Percentiles rank a stretch among this genome's conserved stretches.
Evolutionary conservation across 2,797 vertebrate genomes (phyloP).

Genomic region (Denticeps clupeoides): DNA sequence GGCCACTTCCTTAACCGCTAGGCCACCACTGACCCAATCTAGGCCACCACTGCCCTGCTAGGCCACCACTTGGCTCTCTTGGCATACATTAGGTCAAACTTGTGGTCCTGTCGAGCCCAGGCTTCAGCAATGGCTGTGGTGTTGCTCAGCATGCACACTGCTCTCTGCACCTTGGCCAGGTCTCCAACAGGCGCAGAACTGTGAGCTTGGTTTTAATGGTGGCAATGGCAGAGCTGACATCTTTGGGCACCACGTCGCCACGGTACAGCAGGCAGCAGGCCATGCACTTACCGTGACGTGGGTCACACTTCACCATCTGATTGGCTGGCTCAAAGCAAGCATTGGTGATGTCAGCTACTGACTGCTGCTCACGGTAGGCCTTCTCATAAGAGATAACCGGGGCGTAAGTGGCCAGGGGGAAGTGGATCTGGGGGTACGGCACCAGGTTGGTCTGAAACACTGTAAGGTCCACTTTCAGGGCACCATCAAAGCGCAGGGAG

Average conservation of each 20-base stretch:
- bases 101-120: constrained; percentile 34
- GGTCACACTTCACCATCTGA: constrained; percentile 57
- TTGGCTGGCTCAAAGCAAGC: constrained; percentile 54
- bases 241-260: constrained; percentile 62
- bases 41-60: too few species aligned
- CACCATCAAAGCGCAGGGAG: constrained; percentile 57
- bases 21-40: too few species aligned
- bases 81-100: constrained; percentile 38
- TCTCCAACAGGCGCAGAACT: constrained; percentile 55
- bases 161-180: constrained; percentile 55
- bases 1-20: too few species aligned
- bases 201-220: constrained; percentile 48
- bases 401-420: constrained; percentile 55
- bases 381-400: constrained; percentile 53
- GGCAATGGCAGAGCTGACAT: constrained; percentile 62
- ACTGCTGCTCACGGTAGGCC: constrained; percentile 31
- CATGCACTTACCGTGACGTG: constrained; percentile 32
- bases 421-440: constrained; percentile 58
- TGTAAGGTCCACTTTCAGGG: constrained; percentile 57
- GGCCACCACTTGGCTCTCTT: too few species aligned
- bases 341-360: constrained; percentile 30
- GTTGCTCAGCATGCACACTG: constrained; percentile 65
- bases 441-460: constrained; percentile 63
- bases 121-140: constrained; percentile 57
- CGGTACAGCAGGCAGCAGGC: constrained; percentile 49